Evolutionary conservation across 1,140 invertebrate species (phyloP), one percentile per base, ranked within the genome.

Genomic region (Sycophila sp.): DNA sequence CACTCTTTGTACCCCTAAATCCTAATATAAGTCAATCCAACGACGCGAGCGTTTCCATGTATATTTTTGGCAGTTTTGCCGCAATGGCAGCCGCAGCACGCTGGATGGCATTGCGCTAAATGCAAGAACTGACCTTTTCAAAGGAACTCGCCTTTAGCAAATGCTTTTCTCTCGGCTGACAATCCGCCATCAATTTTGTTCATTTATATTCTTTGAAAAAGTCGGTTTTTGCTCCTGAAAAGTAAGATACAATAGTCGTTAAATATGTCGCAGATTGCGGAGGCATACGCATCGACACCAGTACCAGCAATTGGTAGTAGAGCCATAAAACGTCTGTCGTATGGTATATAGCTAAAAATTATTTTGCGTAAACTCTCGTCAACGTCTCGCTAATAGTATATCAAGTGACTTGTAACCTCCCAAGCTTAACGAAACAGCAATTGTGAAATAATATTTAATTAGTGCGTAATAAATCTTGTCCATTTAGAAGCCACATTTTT

Each of bases 341-440:
- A 32, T 56, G 1, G 13, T 2, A n/a, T n/a, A n/a, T n/a, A n/a
- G n/a, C n/a, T n/a, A n/a, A n/a, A n/a, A n/a, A n/a, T n/a, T 1
- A 56, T 30, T 56, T 40, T 28, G 3, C 15, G 7, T 36, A 42
- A 42, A 42, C 40, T 42, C n/a, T 42, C 4, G 0, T 42, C 4
- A 42, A 13, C 19, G 19, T 42, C 6, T 17, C 38, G 7, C 19
- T 42, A 22, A 24, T 17, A 22, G 24, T 45, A 45, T 22, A 8
- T 45, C 2, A 17, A 19, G 38, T 56, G 64, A n/a, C 42, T 67
- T 69, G 71, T n/a, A n/a, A n/a, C n/a, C 53, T 69, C 53, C 38
- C 51, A 77, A 76, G 76, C 75, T 60, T 56, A 72, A 73, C 36
- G 45, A 63, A 73, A 72, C 66, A 77, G 63, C 71, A 55, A 73